A percentile compares a stretch with the other conserved stretches of the same genome.
phyloP scores from a whole-genome alignment of 2,113 vertebrate genomes.

The Haemorhous mexicanus region DNA sequence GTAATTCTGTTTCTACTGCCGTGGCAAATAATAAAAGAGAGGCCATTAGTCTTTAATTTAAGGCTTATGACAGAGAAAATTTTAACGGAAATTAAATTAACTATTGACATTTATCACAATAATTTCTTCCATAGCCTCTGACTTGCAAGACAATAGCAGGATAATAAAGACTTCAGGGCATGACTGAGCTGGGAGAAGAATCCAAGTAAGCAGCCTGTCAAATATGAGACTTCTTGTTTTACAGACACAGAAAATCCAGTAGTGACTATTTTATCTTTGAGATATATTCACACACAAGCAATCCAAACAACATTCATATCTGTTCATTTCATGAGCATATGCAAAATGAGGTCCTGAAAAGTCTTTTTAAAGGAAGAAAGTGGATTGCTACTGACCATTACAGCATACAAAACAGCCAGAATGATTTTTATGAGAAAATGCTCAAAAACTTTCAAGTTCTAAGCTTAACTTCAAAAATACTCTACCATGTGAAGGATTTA shows the following conservation, averaged over 20 bases:
- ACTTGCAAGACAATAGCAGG: neutral
- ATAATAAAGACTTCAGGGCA: neutral
- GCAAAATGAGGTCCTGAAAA: neutral
- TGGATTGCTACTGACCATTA: neutral
- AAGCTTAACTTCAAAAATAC: neutral
- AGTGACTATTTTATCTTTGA: neutral
- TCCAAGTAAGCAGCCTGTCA: neutral
- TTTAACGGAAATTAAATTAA: conserved; percentile 54
- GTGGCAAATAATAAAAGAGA: conserved; percentile 10
- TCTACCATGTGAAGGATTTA: neutral
- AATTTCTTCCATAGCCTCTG: conserved; percentile 37
- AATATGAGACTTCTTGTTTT: neutral
- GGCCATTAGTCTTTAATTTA: conserved; percentile 39
- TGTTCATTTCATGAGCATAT: neutral
- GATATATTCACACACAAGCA: neutral
- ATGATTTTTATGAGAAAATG: neutral
- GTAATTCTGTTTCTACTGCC: neutral
- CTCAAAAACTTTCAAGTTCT: neutral
- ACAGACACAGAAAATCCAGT: neutral
- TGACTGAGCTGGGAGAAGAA: neutral
- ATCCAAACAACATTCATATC: neutral
- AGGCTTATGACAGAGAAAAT: conserved; percentile 46
- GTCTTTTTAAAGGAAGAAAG: neutral
- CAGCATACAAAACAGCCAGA: neutral
- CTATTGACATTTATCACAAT: conserved; percentile 42